Evolutionary conservation across 2,888 invertebrate genomes (phyloP), one percentile per base, ranked within the genome.

Genomic region (Melanophora roralis): DNA sequence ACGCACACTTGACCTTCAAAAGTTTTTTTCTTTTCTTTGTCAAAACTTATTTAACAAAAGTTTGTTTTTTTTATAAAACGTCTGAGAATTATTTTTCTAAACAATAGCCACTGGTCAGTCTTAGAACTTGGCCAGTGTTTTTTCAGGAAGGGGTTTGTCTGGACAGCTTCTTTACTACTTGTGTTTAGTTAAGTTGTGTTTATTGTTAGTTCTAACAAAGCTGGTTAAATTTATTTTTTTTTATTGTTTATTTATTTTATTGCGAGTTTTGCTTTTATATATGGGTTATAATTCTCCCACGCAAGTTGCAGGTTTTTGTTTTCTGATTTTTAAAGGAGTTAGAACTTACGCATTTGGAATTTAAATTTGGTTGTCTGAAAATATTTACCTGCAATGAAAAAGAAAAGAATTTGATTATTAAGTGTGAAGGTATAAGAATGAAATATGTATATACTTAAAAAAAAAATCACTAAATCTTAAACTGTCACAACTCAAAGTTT

Each of bases 1-100:
- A 80, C 80, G 80, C 80, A 80, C 68, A 73, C 68, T 72, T 80
- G 80, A 80, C 80, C 76, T 80, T 80, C 76, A 57, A 69, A 59
- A 32, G 45, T 59, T 38, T 45, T 49, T 40, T 57, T 23, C 47
- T 21, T 14, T 7, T 16, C 8, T 21, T 32, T 45, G 43, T n/a
- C n/a, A n/a, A n/a, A n/a, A n/a, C n/a, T n/a, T n/a, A n/a, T n/a
- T n/a, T n/a, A n/a, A n/a, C n/a, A n/a, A n/a, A n/a, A n/a, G n/a
- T 53, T 36, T 47, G 47, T 49, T 32, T 6, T 45, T 45, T 2
- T 16, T 34, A 34, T 6, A 51, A 51, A 53, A 36, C 5, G 34
- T 43, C 19, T 49, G 71, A 51, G 67, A 71, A 67, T 43, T 45
- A 6, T 27, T 40, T 76, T 73, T 80, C 80, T 76, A 76, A 80